phyloP scores from a whole-genome alignment of 2,888 invertebrate genomes.

The Opisthograptis luteolata region DNA sequence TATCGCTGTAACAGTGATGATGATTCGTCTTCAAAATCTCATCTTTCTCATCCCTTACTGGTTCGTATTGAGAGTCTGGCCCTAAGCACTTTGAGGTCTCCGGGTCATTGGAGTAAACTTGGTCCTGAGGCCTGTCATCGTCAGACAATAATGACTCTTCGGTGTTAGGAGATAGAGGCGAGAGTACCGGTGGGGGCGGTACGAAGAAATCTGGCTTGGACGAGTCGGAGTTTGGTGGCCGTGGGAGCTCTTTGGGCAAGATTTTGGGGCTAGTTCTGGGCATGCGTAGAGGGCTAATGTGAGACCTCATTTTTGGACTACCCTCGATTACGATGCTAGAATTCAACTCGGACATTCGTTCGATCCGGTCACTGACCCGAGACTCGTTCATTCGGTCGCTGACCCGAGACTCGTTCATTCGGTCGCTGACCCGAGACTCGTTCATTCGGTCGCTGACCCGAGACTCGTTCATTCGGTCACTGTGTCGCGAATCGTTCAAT shows the following conservation, averaged over 20 bases:
- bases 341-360: slow-evolving; percentile 66
- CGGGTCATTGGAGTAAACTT: slow-evolving; percentile 67
- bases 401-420: slow-evolving; percentile 42
- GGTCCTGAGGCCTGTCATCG: slow-evolving; percentile 58
- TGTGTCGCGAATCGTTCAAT: slow-evolving; percentile 45
- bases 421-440: slow-evolving; percentile 28
- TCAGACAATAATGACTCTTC: slow-evolving; percentile 75
- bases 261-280: slow-evolving; percentile 56
- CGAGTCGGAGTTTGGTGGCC: slow-evolving; percentile 26
- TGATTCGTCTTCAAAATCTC: slow-evolving; percentile 71
- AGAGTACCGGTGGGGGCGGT: slow-evolving; percentile 58
- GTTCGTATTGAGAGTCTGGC: slow-evolving; percentile 76
- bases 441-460: slow-evolving; percentile 38
- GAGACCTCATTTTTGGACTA: slow-evolving; percentile 67
- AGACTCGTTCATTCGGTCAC: slow-evolving; percentile 46
- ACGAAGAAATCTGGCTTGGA: slow-evolving; percentile 63
- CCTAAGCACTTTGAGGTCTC: slow-evolving; percentile 68
- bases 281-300: slow-evolving; percentile 66
- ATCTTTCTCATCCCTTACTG: slow-evolving; percentile 67
- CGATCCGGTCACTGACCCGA: slow-evolving; percentile 38
- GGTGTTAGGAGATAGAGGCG: slow-evolving; percentile 73
- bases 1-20: slow-evolving; percentile 83
- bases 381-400: slow-evolving; percentile 42
- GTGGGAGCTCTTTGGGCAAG: slow-evolving; percentile 26
- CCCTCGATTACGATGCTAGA: slow-evolving; percentile 69